Evolutionary conservation across 2,113 vertebrate species (phyloP), one percentile per base, ranked within the genome.

Genomic region (Enhydra lutris): DNA sequence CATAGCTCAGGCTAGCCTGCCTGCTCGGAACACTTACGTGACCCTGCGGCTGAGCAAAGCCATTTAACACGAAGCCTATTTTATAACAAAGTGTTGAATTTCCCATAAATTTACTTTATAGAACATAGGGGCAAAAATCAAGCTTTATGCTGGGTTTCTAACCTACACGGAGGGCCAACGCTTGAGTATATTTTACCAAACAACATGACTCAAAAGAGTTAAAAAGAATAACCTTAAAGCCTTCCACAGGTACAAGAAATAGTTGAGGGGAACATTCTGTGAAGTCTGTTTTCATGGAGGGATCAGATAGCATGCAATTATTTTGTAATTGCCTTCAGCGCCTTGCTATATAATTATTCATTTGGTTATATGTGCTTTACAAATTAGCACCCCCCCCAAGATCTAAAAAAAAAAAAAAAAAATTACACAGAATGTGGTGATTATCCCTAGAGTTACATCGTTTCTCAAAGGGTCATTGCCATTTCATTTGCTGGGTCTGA

Each of bases 321-420:
- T 96, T 97, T 97, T 88, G 52, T 94, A 97, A 97, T 95, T 96
- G 88, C 83, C 84, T 96, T 92, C n/a, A 94, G 96, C 67, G 67
- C 89, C 79, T 97, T 76, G 74, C 93, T 96, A 95, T 93, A n/a
- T 93, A 97, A 96, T 98, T 88, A 95, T 85, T 97, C 94, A 96
- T 90, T 96, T 97, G 94, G 80, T 94, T 92, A 65, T 96, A 92
- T 92, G 65, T 96, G 52, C 47, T 97, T 97, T 97, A 97, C 93
- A 97, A 97, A 98, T 97, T 94, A 93, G 57, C 26, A 18, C 65
- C 95, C 86, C 83, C 90, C 90, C 91, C 81, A 96, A 96, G 95
- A 95, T 79, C 87, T 96, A 69, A 92, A 95, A 95, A 92, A 76
- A 84, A 95, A 92, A 76, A 84, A 82, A 85, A 63, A 89, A 82